Percentiles rank a stretch among this genome's conserved stretches.
Evolutionary conservation across 2,797 vertebrate species (phyloP).

Genomic region (Clarias pachynema): DNA sequence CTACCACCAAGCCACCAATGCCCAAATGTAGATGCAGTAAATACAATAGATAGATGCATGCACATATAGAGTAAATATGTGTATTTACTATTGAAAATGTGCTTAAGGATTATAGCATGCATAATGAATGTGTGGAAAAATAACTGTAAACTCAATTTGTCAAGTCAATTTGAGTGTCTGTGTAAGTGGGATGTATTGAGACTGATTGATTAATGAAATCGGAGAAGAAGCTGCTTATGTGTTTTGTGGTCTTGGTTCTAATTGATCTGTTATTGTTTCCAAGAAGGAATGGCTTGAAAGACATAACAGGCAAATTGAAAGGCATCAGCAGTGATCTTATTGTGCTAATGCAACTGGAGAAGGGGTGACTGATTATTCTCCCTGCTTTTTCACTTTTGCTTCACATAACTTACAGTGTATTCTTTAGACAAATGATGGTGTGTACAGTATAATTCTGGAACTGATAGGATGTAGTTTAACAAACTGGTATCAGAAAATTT

Average conservation of each 20-base stretch:
- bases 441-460: neutral
- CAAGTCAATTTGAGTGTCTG: neutral
- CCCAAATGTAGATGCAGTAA: neutral
- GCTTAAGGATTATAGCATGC: neutral
- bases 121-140: conserved; percentile 14
- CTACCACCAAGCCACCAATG: no score
- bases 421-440: neutral
- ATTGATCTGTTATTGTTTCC: conserved; percentile 13
- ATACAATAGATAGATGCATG: neutral
- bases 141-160: neutral
- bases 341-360: neutral
- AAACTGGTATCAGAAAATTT: neutral
- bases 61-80: neutral
- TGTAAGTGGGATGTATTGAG: neutral
- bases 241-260: conserved; percentile 35
- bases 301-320: neutral
- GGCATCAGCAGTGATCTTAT: neutral
- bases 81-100: neutral
- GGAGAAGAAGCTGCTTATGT: conserved; percentile 34
- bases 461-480: neutral
- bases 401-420: neutral
- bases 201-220: conserved; percentile 39
- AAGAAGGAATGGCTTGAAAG: neutral
- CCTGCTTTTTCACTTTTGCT: neutral
- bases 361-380: neutral